Evolutionary conservation across 2,888 invertebrate species (phyloP).

Genomic region (Hecatera dysodea): DNA sequence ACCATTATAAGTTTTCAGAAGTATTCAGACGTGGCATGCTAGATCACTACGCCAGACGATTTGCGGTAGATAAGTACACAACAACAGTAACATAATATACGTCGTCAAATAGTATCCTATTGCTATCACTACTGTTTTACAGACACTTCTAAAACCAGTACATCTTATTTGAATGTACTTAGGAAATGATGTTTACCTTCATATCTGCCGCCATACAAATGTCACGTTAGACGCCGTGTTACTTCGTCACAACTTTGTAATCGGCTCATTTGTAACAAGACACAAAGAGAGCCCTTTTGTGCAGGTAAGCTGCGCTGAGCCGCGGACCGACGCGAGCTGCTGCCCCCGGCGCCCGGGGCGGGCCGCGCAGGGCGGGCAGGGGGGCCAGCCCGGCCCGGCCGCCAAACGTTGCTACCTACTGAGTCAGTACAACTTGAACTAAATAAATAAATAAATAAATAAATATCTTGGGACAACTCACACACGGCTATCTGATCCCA

Average conservation of each 20-base stretch:
- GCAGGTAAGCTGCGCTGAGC: conserved; percentile 59
- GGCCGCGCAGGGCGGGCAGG: neutral
- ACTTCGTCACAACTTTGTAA: conserved; percentile 32
- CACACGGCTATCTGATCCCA: no score
- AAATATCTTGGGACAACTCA: neutral
- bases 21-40: neutral
- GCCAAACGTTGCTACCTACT: neutral
- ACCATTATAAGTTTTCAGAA: neutral
- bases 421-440: neutral
- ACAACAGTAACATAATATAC: no score
- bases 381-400: neutral
- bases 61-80: neutral
- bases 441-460: neutral
- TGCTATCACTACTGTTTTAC: neutral
- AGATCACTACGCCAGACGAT: neutral
- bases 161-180: neutral
- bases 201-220: no score
- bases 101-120: neutral
- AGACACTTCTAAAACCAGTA: neutral
- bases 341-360: neutral
- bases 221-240: neutral
- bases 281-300: conserved; percentile 49
- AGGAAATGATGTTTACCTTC: neutral
- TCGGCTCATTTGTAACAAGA: conserved; percentile 33
- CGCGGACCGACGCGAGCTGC: conserved; percentile 50